These are phyloP conservation scores for Tridacna gigas DNA, from an alignment of 2,888 invertebrate genomes.

Conservation along the genomic window DNA sequence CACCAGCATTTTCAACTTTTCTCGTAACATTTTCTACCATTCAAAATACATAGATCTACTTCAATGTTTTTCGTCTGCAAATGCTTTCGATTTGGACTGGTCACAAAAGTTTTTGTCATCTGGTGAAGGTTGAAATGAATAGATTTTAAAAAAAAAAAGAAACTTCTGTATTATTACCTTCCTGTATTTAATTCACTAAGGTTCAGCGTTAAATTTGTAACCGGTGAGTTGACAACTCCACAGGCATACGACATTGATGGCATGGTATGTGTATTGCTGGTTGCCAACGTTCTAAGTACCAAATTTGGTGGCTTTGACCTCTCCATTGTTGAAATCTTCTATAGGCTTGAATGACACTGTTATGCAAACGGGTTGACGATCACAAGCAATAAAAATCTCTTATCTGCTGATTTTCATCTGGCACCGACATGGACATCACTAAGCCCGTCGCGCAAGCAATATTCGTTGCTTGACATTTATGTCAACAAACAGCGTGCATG, in stretches of 20 bases:
- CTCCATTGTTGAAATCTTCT: conserved; percentile 20
- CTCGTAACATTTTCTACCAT: too few relatives aligned
- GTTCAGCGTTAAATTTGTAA: conserved; percentile 77
- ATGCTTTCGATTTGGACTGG: too few relatives aligned
- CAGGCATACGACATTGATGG: conserved; percentile 41
- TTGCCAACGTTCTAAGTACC: conserved; percentile 68
- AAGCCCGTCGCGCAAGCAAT: neutral
- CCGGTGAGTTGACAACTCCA: conserved; percentile 73
- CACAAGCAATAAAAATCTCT: too few relatives aligned
- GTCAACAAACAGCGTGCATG: conserved; percentile 28
- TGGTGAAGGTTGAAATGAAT: too few relatives aligned
- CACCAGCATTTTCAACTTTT: too few relatives aligned
- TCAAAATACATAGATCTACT: too few relatives aligned
- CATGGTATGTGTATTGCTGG: conserved; percentile 68
- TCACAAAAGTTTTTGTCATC: too few relatives aligned
- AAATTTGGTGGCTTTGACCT: conserved; percentile 48
- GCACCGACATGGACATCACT: conserved; percentile 8
- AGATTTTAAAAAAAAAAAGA: neutral
- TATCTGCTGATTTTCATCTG: neutral
- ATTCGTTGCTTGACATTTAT: conserved; percentile 10
- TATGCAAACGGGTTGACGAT: neutral
- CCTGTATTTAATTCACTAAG: conserved; percentile 79
- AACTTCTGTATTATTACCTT: conserved; percentile 64
- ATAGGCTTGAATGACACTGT: neutral
- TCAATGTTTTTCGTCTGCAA: too few relatives aligned